Evolutionary conservation across 2,888 invertebrate genomes (phyloP).

Genomic region (Alcis repandata): DNA sequence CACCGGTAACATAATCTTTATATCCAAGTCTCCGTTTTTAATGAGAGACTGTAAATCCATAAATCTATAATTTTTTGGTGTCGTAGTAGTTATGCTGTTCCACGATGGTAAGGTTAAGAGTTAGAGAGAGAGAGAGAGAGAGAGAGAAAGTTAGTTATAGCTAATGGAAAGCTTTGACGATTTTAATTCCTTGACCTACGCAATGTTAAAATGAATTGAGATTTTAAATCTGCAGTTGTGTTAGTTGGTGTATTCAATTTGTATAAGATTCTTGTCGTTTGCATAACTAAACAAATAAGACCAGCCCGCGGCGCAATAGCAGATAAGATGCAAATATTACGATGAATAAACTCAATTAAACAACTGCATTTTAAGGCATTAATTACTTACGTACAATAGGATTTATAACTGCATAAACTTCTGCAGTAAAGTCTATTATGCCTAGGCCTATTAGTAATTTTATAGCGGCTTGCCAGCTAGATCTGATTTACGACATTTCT

Average conservation of each 20-base stretch:
- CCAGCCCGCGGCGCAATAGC: conserved; percentile 13
- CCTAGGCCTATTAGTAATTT: not conserved
- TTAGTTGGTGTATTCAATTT: conserved; percentile 5
- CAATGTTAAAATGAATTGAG: conserved; percentile 2
- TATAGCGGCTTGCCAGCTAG: not conserved
- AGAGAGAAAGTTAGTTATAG: too few relatives aligned
- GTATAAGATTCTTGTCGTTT: conserved; percentile 11
- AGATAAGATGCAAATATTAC: not conserved
- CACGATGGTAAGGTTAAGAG: conserved; percentile 12
- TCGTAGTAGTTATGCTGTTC: conserved; percentile 17
- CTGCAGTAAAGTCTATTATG: not conserved
- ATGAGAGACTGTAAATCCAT: conserved; percentile 42
- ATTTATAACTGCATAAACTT: conserved; percentile 2
- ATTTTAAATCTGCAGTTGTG: not conserved
- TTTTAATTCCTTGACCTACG: conserved; percentile 32
- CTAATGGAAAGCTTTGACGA: not conserved
- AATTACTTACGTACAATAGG: not conserved
- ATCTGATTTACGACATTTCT: not conserved
- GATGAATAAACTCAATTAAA: conserved; percentile 5
- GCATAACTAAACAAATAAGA: conserved; percentile 16
- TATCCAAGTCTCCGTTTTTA: conserved; percentile 39
- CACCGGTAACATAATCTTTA: conserved; percentile 54
- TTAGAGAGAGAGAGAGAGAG: too few relatives aligned
- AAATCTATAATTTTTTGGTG: conserved; percentile 38
- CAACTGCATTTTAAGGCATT: not conserved